phyloP scores from a whole-genome alignment of 2,888 invertebrate species.

The Melikaiella ostensackeni region DNA sequence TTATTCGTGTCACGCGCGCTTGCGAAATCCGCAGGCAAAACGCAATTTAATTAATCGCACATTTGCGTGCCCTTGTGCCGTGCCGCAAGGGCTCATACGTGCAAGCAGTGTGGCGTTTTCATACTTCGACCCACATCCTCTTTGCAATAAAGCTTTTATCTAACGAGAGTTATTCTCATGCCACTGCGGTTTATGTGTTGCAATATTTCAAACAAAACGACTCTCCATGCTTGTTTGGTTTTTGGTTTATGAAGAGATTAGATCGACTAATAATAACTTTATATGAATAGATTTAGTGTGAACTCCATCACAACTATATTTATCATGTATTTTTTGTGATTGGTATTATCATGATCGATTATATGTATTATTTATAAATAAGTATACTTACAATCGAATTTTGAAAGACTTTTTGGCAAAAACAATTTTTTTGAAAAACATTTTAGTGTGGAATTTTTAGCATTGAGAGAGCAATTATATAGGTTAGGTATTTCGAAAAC shows the following conservation, averaged over 20 bases:
- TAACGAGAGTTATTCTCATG: not conserved
- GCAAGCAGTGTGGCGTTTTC: slow-evolving; percentile 7
- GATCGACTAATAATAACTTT: not conserved
- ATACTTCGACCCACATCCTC: not conserved
- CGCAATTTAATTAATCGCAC: slow-evolving; percentile 7
- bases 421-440: no score
- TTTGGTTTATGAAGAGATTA: slow-evolving; percentile 3
- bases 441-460: no score
- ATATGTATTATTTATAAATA: no score
- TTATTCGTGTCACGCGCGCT: slow-evolving; percentile 7
- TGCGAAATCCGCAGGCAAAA: slow-evolving; percentile 2
- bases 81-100: slow-evolving; percentile 7
- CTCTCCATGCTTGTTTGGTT: not conserved
- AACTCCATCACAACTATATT: no score
- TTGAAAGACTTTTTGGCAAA: no score
- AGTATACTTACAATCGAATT: no score
- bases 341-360: no score
- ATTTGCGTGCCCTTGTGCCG: slow-evolving; percentile 6
- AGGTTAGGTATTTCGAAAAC: no score
- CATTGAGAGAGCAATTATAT: no score
- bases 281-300: not conserved
- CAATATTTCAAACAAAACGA: not conserved
- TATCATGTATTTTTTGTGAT: no score
- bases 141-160: slow-evolving; percentile 7
- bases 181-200: not conserved